These are phyloP conservation scores for Campylomormyrus numenius DNA, from an alignment of 2,113 vertebrate species.

Conservation along the genomic window DNA sequence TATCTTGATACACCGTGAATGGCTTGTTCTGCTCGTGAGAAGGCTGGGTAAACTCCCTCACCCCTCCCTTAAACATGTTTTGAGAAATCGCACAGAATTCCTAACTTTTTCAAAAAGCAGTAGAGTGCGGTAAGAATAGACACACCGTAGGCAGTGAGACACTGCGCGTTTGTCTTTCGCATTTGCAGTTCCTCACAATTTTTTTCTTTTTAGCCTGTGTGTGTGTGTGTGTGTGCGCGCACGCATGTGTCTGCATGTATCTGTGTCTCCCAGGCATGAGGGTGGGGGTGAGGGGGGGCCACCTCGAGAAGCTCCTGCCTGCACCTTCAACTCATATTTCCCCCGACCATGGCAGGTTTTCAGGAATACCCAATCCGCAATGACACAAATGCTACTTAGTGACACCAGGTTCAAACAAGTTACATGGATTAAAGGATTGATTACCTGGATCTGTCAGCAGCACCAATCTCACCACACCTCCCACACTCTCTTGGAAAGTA, in stretches of 20 bases:
- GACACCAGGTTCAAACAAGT: neutral
- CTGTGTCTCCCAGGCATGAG: neutral
- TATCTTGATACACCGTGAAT: conserved; percentile 32
- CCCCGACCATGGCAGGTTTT: neutral
- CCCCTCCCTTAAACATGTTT: conserved; percentile 17
- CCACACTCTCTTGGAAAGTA: neutral
- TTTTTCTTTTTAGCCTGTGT: neutral
- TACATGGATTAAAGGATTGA: neutral
- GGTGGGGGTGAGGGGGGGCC: neutral
- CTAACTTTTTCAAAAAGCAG: conserved; percentile 29
- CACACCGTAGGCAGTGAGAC: neutral
- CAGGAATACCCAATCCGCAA: neutral
- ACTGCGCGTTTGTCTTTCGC: neutral
- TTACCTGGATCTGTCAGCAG: neutral
- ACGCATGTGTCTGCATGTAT: neutral
- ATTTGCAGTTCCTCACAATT: neutral
- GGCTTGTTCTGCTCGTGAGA: conserved; percentile 18
- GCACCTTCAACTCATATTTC: neutral
- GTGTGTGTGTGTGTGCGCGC: neutral
- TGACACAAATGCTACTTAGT: neutral
- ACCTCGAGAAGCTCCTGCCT: neutral
- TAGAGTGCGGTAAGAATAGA: conserved; percentile 33
- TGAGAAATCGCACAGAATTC: conserved; percentile 18
- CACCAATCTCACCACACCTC: neutral
- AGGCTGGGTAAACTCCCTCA: neutral